Base-by-base conservation (phyloP, 2,113 vertebrate species). In the Coreoperca whiteheadi region DNA sequence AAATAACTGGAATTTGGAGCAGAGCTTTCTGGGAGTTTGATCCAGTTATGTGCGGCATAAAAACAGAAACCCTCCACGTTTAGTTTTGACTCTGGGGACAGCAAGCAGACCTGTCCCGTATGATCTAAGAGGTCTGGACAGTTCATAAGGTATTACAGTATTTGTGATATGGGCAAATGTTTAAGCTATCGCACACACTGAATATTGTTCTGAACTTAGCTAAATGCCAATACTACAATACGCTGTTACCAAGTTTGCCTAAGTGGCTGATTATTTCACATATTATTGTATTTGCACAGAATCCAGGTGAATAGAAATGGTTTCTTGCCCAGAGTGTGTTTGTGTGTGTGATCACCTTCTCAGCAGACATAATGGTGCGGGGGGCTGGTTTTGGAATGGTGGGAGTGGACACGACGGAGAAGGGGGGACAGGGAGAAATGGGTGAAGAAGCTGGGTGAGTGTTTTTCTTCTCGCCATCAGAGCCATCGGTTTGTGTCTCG, bases 291-390 rank as follows among this genome's bases (percentile, higher is more conserved):
- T 41, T 63, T 18, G 25, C 14, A 68, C 12, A 4, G 48, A 68
- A 39, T 30, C 41, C 15, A 51, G 4, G 7, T 54, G 20, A 5
- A 41, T 2, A 30, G 14, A 73, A 43, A 57, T 5, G 25, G 18
- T 68, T 20, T 46, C 12, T 57, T 57, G 50, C 1, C 11, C 30
- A 72, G 30, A 18, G 6, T 6, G 46, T 65, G 12, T 51, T 4
- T 25, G 10, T 72, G 43, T 28, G 39, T 12, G 7, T 1, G 5
- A 46, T 89, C 79, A 94, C 92, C 83, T 78, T 94, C 81, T 94
- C 92, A 20, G 83, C 76, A 11, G 91, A 48, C n/a, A 86, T n/a
- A 10, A 68, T 66, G 41, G n/a, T 79, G 57, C 90, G 79, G 3
- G 77, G 82, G 15, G 68, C 21, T 6, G 88, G 84, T 74, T 63